Conservation (phyloP, 2,888 invertebrate genomes). For the Mermis nigrescens region DNA sequence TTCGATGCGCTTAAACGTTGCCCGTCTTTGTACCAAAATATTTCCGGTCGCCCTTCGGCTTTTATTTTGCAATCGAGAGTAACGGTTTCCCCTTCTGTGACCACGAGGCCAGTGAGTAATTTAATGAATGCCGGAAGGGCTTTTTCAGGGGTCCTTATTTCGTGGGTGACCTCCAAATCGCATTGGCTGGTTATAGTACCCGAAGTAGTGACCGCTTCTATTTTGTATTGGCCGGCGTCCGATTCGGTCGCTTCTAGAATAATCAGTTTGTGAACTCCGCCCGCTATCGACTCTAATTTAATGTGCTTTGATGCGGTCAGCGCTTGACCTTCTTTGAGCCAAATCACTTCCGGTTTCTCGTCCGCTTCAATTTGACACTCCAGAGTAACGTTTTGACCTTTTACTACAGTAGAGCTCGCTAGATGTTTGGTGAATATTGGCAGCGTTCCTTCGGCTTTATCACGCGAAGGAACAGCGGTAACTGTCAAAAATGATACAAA, state of each 20-base stretch:
- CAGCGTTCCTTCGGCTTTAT: too few species aligned
- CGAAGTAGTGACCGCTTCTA: too few species aligned
- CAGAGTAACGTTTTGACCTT: too few species aligned
- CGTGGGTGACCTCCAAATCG: constrained; percentile 56
- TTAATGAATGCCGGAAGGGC: constrained; percentile 39
- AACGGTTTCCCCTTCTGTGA: constrained; percentile 47
- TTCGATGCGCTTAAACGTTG: constrained; percentile 47
- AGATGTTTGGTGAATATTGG: too few species aligned
- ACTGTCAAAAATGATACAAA: too few species aligned
- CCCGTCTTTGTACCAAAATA: constrained; percentile 42
- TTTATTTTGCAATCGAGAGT: constrained; percentile 8
- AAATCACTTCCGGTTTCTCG: constrained; percentile 21
- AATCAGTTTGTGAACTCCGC: constrained; percentile 65
- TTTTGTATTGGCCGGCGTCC: constrained; percentile 82
- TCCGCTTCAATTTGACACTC: constrained; percentile 33
- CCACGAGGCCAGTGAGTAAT: constrained; percentile 48
- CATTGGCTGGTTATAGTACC: constrained; percentile 83
- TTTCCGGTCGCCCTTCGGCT: constrained; percentile 58
- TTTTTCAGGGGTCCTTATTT: constrained; percentile 53
- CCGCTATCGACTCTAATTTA: constrained; percentile 52
- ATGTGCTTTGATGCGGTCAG: constrained; percentile 77
- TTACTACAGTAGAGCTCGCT: too few species aligned
- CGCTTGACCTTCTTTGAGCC: constrained; percentile 56
- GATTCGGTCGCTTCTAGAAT: constrained; percentile 83
- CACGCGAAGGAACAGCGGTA: too few species aligned